Evolutionary conservation across 2,888 invertebrate genomes (phyloP), one percentile per base, ranked within the genome.

Genomic region (Cataglyphis altisquamis): DNA sequence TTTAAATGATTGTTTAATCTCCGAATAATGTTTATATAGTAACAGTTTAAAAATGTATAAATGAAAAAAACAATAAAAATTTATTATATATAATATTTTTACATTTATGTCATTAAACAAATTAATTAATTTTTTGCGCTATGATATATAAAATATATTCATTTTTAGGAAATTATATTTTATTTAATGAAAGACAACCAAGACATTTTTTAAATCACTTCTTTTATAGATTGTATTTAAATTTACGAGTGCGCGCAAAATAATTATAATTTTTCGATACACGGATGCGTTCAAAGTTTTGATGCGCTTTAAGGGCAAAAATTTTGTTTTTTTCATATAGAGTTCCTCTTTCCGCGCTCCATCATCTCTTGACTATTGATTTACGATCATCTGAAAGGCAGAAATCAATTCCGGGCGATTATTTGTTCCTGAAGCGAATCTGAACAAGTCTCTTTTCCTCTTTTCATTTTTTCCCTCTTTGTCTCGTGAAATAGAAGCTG

Each of bases 271-370:
- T 70, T 12, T 57, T 55, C 68, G 25, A 15, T 63, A 52, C 32
- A n/a, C 80, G 83, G 55, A 74, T 83, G 52, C 77, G 67, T 70
- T 77, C 77, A 73, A 73, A 77, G 41, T 83, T 83, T 77, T 70
- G 70, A 83, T 86, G 81, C 68, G 81, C 68, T 85, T 83, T 84
- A 82, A 87, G 39, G 64, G 82, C 74, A 21, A 21, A 60, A 29
- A 52, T 39, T 66, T 67, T 77, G 68, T 77, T 77, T 77, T 77
- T 57, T n/a, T n/a, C n/a, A 77, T 55, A 39, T 68, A 41, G 41
- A 77, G 57, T 68, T 68, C n/a, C 68, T 68, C 41, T 67, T 41
- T 57, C n/a, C 25, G 41, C 75, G 67, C 36, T 39, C 55, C 55
- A 67, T 77, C 75, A 52, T 25, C 77, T 77, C 68, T 68, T 52